Conservation (phyloP, 2,797 vertebrate genomes). For the Leuciscus waleckii region DNA sequence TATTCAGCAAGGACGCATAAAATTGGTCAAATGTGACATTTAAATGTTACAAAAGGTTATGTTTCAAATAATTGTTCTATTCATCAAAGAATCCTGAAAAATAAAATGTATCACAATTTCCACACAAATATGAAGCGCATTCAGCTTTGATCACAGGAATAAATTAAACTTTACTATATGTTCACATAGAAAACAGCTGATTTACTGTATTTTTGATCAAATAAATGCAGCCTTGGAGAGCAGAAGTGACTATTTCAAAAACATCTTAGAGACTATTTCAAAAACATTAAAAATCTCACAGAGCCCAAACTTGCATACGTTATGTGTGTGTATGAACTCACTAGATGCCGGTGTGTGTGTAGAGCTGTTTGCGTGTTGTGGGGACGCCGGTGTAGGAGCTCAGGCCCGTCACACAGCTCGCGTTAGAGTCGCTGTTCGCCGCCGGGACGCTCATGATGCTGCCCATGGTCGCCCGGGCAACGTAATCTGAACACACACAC, state of each 20-base stretch:
- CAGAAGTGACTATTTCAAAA: not conserved
- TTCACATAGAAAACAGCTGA: no score
- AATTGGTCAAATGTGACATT: no score
- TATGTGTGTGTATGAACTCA: conserved; percentile 57
- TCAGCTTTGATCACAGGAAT: no score
- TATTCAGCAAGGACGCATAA: no score
- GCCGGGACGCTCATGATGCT: conserved; percentile 73
- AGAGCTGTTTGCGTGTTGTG: conserved; percentile 70
- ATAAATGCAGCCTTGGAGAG: not conserved
- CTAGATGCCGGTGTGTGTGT: conserved; percentile 82
- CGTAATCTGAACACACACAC: conserved; percentile 65
- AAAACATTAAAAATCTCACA: not conserved
- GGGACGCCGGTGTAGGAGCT: conserved; percentile 75
- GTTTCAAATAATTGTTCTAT: no score
- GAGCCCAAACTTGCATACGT: not conserved
- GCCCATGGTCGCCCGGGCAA: conserved; percentile 67
- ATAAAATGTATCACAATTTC: no score
- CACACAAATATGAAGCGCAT: no score
- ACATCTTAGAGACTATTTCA: not conserved
- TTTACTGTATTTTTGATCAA: not conserved
- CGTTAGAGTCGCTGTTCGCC: conserved; percentile 75
- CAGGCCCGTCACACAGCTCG: conserved; percentile 78
- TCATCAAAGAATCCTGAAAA: no score
- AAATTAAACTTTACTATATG: rapidly evolving
- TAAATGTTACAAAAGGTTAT: no score